Conservation (phyloP, 2,888 invertebrate genomes). For the Pterostichus madidus region DNA sequence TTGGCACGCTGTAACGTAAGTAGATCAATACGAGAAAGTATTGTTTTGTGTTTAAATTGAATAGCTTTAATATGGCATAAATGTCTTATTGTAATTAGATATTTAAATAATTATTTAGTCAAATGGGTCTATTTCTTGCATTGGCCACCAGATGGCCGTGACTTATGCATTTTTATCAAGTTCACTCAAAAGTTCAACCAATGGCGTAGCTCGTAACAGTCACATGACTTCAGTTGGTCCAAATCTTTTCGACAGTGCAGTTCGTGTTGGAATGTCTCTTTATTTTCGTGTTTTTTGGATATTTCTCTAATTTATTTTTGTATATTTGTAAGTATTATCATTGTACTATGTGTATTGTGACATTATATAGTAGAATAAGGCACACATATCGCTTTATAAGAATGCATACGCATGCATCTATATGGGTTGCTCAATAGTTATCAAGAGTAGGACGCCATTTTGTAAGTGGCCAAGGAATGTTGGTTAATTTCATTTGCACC, state of each 20-base stretch:
- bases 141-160: conserved; percentile 44
- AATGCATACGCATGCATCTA: conserved; percentile 55
- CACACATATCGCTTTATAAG: conserved; percentile 18
- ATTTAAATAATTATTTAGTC: conserved; percentile 42
- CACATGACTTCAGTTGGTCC: conserved; percentile 67
- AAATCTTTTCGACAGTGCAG: conserved; percentile 65
- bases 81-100: conserved; percentile 8
- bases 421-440: conserved; percentile 64
- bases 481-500: conserved; percentile 63
- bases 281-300: conserved; percentile 65
- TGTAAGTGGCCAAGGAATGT: conserved; percentile 62
- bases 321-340: conserved; percentile 62
- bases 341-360: conserved; percentile 24
- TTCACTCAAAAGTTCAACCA: conserved; percentile 56
- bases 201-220: conserved; percentile 53
- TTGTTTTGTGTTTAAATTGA: conserved; percentile 5
- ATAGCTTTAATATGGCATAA: conserved; percentile 1
- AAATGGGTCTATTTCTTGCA: not conserved
- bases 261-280: conserved; percentile 64
- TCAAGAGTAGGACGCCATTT: conserved; percentile 65
- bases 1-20: not conserved
- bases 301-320: conserved; percentile 59
- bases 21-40: not conserved
- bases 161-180: conserved; percentile 56
- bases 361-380: not conserved